Conservation (phyloP, 2,888 invertebrate species). For the Eristalis intricaria region DNA sequence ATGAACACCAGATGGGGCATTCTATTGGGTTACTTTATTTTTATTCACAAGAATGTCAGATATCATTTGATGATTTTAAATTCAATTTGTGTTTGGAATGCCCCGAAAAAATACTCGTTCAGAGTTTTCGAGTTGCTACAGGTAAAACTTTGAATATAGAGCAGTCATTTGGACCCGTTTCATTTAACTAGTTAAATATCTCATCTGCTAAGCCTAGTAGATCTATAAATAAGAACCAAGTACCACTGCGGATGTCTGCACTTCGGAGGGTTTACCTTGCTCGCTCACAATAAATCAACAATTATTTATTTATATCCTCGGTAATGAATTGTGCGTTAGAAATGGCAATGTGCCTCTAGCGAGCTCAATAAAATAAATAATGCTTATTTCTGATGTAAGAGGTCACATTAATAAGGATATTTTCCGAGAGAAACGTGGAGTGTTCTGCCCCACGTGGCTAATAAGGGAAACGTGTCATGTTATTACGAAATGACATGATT, state of each 20-base stretch:
- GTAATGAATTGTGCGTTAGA: slow-evolving; percentile 13
- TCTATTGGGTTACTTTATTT: not conserved
- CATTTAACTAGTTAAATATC: no score
- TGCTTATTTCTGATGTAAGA: slow-evolving; percentile 13
- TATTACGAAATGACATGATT: slow-evolving; percentile 12
- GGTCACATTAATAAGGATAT: slow-evolving; percentile 16
- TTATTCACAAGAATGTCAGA: not conserved
- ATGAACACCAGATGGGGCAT: slow-evolving; percentile 13
- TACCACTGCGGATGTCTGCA: not conserved
- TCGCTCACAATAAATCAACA: slow-evolving; percentile 1
- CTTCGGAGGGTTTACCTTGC: not conserved
- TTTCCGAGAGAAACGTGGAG: not conserved
- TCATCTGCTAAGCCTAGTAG: not conserved
- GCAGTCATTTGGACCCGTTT: not conserved
- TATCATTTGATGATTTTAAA: slow-evolving; percentile 9
- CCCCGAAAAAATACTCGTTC: not conserved
- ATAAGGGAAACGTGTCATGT: slow-evolving; percentile 12
- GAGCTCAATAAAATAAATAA: slow-evolving; percentile 18
- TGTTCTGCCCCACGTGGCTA: not conserved
- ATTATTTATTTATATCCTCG: slow-evolving; percentile 19
- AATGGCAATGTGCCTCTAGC: not conserved
- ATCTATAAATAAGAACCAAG: slow-evolving; percentile 7
- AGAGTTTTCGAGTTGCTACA: not conserved
- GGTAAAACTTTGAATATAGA: not conserved
- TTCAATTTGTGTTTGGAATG: slow-evolving; percentile 13